phyloP scores from a whole-genome alignment of 2,888 invertebrate species.

The Sthenelais limicola region DNA sequence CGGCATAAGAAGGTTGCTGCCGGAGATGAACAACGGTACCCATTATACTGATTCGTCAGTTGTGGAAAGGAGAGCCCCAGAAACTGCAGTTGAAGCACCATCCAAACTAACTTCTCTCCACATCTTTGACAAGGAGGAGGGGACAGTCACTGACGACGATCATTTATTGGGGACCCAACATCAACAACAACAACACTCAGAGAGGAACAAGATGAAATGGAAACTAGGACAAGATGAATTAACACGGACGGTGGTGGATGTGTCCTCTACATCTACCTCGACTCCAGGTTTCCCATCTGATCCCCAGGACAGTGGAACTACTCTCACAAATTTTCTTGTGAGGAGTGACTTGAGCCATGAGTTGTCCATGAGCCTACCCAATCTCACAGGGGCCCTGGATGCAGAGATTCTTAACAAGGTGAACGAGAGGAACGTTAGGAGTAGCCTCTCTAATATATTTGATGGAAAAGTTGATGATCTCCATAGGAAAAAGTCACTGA shows the following conservation, averaged over 20 bases:
- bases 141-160: too few relatives aligned
- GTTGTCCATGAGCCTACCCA: conserved; percentile 44
- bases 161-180: too few relatives aligned
- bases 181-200: too few relatives aligned
- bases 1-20: conserved; percentile 25
- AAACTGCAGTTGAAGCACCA: not conserved
- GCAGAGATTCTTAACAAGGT: conserved; percentile 27
- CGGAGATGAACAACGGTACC: conserved; percentile 30
- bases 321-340: conserved; percentile 1
- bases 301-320: not conserved
- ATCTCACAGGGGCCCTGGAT: conserved; percentile 29
- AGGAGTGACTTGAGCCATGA: conserved; percentile 35
- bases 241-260: not conserved
- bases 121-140: too few relatives aligned
- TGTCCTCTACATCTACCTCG: too few relatives aligned
- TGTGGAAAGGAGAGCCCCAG: not conserved
- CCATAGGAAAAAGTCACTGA: not conserved
- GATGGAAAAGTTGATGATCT: not conserved
- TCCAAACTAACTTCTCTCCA: not conserved
- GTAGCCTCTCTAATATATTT: conserved; percentile 34
- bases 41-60: conserved; percentile 29
- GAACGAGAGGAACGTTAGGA: conserved; percentile 37
- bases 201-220: conserved; percentile 16
- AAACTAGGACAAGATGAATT: conserved; percentile 16
- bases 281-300: conserved; percentile 25